Evolutionary conservation across 2,797 vertebrate species (phyloP).

Genomic region (Catharus ustulatus): DNA sequence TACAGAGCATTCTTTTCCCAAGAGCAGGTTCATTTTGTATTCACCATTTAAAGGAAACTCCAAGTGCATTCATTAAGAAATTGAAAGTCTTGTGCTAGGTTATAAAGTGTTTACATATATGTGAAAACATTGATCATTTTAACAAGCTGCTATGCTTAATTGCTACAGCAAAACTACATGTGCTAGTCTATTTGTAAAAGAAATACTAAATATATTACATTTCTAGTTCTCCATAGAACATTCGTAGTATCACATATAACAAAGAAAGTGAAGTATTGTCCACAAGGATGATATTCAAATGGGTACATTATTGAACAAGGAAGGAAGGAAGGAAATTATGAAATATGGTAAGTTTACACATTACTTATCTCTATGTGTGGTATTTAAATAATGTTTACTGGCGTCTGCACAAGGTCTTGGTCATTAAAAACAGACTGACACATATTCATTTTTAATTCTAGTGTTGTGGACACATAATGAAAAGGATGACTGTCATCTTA

Average conservation of each 20-base stretch:
- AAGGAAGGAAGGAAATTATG: background rate
- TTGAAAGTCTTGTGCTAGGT: background rate
- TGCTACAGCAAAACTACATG: background rate
- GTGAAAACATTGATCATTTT: background rate
- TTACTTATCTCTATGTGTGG: background rate
- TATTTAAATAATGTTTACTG: background rate
- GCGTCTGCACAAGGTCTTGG: background rate
- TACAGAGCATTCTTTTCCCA: background rate
- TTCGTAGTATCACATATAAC: background rate
- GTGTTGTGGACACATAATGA: background rate
- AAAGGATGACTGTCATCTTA: background rate
- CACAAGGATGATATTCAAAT: background rate
- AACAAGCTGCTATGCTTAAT: background rate
- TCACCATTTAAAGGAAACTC: background rate
- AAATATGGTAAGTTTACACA: background rate
- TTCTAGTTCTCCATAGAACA: background rate
- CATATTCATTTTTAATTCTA: background rate
- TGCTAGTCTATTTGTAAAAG: background rate
- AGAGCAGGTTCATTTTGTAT: background rate
- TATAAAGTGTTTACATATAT: background rate
- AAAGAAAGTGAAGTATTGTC: background rate
- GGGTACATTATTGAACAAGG: background rate
- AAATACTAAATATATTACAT: background rate
- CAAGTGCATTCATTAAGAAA: background rate
- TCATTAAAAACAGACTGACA: background rate